A percentile compares a stretch with the other conserved stretches of the same genome.
Conservation (phyloP, 2,797 vertebrate genomes). For the Percopsis omiscomaycus region DNA sequence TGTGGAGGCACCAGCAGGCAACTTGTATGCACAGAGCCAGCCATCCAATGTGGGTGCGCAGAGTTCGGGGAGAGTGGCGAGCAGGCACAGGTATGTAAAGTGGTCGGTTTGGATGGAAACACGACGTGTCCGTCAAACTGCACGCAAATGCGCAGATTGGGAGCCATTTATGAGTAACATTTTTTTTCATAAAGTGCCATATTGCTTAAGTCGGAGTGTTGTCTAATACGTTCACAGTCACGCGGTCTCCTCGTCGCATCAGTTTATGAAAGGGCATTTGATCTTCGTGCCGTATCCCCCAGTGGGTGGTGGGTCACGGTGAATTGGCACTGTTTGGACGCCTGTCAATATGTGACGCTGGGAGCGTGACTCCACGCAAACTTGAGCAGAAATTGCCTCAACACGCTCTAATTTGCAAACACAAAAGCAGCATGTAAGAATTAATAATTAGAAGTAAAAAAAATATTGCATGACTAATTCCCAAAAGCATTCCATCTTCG, state of each 20-base stretch:
- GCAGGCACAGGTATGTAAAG: slow-evolving; percentile 75
- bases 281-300: slow-evolving; percentile 21
- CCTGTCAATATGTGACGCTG: neutral
- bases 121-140: no score
- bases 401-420: neutral
- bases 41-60: slow-evolving; percentile 21
- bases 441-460: no score
- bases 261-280: slow-evolving; percentile 6
- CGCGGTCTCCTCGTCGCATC: neutral
- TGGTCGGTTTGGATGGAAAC: no score
- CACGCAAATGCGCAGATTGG: no score
- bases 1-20: slow-evolving; percentile 35
- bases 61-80: slow-evolving; percentile 65
- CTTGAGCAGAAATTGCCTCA: neutral
- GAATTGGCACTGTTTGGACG: neutral
- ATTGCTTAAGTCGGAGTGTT: neutral
- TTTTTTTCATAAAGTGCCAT: no score
- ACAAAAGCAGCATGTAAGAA: no score
- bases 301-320: slow-evolving; percentile 2
- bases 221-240: neutral
- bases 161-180: no score
- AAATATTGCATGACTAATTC: no score
- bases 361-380: neutral
- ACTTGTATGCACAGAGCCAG: neutral
- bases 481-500: no score